A percentile compares a stretch with the other conserved stretches of the same genome.
These are phyloP conservation scores for Pantherophis vulpinus DNA, from an alignment of 2,797 vertebrate species.

Conservation along the genomic window DNA sequence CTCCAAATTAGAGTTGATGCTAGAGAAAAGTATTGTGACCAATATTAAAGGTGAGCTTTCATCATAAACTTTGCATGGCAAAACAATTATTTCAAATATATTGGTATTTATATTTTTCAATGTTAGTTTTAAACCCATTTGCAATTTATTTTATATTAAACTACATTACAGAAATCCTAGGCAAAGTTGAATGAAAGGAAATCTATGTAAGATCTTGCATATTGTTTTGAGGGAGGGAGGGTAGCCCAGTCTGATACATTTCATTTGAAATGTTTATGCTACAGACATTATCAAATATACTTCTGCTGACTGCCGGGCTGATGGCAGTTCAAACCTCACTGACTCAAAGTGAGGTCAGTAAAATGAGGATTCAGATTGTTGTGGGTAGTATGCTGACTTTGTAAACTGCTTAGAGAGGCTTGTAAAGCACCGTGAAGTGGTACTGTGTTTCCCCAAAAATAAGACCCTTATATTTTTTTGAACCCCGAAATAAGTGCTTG, in stretches of 20 bases:
- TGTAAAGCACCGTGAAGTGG: too few species aligned
- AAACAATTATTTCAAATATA: not conserved
- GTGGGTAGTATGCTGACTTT: too few species aligned
- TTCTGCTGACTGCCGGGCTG: too few species aligned
- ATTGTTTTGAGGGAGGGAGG: not conserved
- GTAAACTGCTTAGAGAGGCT: too few species aligned
- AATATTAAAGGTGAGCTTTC: slow-evolving; percentile 17
- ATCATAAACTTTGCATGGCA: slow-evolving; percentile 15
- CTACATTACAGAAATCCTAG: not conserved
- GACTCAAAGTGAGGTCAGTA: not conserved
- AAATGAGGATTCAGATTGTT: not conserved
- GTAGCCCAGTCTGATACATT: not conserved
- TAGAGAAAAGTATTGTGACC: slow-evolving; percentile 19
- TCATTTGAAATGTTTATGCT: not conserved
- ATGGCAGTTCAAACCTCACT: too few species aligned
- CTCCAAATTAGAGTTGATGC: slow-evolving; percentile 26
- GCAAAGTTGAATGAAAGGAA: not conserved
- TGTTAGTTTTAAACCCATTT: not conserved
- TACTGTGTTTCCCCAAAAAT: too few species aligned
- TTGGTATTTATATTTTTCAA: not conserved
- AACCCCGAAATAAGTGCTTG: too few species aligned
- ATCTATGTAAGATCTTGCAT: not conserved
- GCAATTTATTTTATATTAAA: not conserved
- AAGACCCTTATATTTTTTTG: too few species aligned
- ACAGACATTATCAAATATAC: not conserved